Evolutionary conservation across 2,797 vertebrate genomes (phyloP).

Genomic region (Neoniphon sammara): DNA sequence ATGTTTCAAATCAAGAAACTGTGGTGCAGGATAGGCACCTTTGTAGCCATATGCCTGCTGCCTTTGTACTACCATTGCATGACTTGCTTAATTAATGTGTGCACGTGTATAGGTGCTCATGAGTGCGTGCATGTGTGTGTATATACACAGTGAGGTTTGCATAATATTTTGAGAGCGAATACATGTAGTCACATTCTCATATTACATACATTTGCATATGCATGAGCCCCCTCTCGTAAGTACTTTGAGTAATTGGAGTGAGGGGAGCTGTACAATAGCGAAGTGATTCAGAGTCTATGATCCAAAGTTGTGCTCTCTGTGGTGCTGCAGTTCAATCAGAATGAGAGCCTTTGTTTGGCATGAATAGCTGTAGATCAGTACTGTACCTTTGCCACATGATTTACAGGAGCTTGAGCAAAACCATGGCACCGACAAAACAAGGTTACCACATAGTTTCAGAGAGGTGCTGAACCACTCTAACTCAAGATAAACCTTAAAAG

Average conservation of each 20-base stretch:
- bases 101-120: neutral
- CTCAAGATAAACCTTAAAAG: constrained; percentile 44
- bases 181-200: constrained; percentile 22
- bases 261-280: constrained; percentile 53
- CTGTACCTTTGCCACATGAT: constrained; percentile 20
- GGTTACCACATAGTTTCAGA: constrained; percentile 48
- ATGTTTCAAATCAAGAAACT: constrained; percentile 59
- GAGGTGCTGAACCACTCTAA: constrained; percentile 40
- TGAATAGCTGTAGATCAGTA: constrained; percentile 61
- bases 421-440: constrained; percentile 52
- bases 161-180: neutral
- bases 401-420: constrained; percentile 33
- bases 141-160: neutral
- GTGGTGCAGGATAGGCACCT: constrained; percentile 14
- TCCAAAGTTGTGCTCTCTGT: constrained; percentile 47
- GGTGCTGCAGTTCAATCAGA: constrained; percentile 44
- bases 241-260: constrained; percentile 61
- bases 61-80: constrained; percentile 19
- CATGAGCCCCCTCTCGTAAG: constrained; percentile 47
- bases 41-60: constrained; percentile 21
- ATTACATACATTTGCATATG: constrained; percentile 50
- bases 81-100: constrained; percentile 31
- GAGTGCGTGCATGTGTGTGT: neutral
- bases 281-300: constrained; percentile 56
- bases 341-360: constrained; percentile 61